These are phyloP conservation scores for Philypnodon macrostomus DNA, from an alignment of 2,797 vertebrate genomes.

Conservation along the genomic window DNA sequence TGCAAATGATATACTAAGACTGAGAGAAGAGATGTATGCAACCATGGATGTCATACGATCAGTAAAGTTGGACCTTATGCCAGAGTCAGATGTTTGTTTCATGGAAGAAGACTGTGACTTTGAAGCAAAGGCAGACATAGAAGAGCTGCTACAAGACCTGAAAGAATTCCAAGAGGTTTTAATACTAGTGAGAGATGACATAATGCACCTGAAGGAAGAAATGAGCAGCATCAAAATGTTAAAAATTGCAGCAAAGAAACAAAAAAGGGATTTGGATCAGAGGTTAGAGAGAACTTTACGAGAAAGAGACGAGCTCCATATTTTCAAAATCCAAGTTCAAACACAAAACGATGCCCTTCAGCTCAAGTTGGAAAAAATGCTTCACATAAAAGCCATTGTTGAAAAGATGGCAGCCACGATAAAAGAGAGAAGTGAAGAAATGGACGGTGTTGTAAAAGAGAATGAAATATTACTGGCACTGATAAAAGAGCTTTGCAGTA, in stretches of 20 bases:
- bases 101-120: constrained; percentile 14
- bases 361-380: constrained; percentile 39
- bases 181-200: constrained; percentile 26
- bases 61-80: constrained; percentile 37
- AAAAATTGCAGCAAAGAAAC: constrained; percentile 42
- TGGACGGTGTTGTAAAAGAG: constrained; percentile 15
- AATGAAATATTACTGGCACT: constrained; percentile 23
- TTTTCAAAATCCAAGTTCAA: constrained; percentile 56
- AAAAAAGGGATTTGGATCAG: constrained; percentile 54
- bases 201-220: constrained; percentile 22
- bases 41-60: constrained; percentile 46
- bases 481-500: constrained; percentile 14
- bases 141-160: constrained; percentile 41
- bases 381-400: constrained; percentile 21
- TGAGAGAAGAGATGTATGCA: constrained; percentile 45
- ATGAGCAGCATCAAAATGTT: constrained; percentile 33
- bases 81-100: constrained; percentile 19
- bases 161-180: constrained; percentile 51
- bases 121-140: constrained; percentile 18
- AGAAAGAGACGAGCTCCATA: constrained; percentile 57
- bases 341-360: constrained; percentile 35
- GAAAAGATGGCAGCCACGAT: constrained; percentile 20
- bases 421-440: constrained; percentile 23
- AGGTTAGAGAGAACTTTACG: constrained; percentile 54
- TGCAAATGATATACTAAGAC: constrained; percentile 31